phyloP scores from a whole-genome alignment of 35 echinoderm and acorn worm genomes.

The Amphiura filiformis region DNA sequence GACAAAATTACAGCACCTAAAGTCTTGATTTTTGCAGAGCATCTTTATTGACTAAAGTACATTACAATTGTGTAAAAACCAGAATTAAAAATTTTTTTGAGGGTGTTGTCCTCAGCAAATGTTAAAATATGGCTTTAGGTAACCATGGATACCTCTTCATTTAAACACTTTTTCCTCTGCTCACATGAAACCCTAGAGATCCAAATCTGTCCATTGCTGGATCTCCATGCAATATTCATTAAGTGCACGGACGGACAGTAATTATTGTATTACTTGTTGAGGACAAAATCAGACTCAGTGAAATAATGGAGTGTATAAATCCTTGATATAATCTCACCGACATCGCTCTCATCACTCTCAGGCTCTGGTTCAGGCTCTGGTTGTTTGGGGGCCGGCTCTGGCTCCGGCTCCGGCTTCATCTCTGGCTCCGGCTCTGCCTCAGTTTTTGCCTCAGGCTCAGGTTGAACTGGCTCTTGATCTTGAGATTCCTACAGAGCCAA shows the following conservation, averaged over 20 bases:
- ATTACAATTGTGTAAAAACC: too few relatives aligned
- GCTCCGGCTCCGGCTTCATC: too few relatives aligned
- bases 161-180: too few relatives aligned
- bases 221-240: not conserved
- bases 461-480: not conserved
- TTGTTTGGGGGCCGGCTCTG: too few relatives aligned
- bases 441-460: not conserved
- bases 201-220: not conserved
- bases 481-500: not conserved
- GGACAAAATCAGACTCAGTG: not conserved
- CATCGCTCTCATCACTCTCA: constrained; percentile 95
- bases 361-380: constrained; percentile 62
- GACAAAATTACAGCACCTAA: too few relatives aligned
- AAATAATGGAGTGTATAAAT: not conserved
- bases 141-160: too few relatives aligned
- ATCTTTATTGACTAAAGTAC: too few relatives aligned
- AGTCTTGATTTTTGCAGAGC: too few relatives aligned
- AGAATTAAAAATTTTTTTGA: too few relatives aligned
- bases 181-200: not conserved
- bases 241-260: not conserved
- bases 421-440: constrained; percentile 34
- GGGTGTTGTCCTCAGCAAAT: too few relatives aligned
- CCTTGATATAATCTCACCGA: constrained; percentile 37
- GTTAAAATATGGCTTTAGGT: too few relatives aligned
- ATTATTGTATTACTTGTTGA: not conserved